Conservation (phyloP, 2,888 invertebrate genomes). For the Brachylomia viminalis region DNA sequence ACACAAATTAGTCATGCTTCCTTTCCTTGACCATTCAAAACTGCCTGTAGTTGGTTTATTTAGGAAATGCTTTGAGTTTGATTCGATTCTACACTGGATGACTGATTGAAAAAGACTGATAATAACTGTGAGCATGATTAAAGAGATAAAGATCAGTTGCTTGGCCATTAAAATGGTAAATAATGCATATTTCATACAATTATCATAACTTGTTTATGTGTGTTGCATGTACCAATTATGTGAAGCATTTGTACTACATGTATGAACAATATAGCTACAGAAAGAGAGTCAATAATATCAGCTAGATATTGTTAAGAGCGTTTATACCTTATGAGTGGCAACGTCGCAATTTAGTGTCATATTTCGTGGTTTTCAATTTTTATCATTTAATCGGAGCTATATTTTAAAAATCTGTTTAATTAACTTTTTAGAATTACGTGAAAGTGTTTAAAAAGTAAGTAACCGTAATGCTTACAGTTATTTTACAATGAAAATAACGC, state of each 20-base stretch:
- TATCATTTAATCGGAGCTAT: no score
- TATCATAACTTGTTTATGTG: conserved; percentile 29
- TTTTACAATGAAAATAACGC: no score
- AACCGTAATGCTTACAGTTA: no score
- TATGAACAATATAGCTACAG: conserved; percentile 2
- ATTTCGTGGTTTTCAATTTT: no score
- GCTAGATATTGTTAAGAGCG: background rate
- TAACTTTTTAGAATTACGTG: no score
- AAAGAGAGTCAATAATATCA: background rate
- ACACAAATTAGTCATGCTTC: background rate
- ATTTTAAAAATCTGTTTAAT: no score
- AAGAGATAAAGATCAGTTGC: conserved; percentile 15
- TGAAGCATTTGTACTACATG: background rate
- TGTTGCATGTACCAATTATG: conserved; percentile 36
- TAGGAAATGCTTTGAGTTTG: background rate
- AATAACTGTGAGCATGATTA: conserved; percentile 3
- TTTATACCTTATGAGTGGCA: no score
- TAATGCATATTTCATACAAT: conserved; percentile 38
- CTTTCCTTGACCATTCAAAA: background rate
- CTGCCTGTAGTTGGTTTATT: background rate
- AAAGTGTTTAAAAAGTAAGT: no score
- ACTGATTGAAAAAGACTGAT: background rate
- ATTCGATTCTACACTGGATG: background rate
- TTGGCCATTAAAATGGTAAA: conserved; percentile 20
- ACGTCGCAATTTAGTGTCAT: no score